These are phyloP conservation scores for Andrena trimmerana DNA, from an alignment of 2,888 invertebrate species.

Conservation along the genomic window DNA sequence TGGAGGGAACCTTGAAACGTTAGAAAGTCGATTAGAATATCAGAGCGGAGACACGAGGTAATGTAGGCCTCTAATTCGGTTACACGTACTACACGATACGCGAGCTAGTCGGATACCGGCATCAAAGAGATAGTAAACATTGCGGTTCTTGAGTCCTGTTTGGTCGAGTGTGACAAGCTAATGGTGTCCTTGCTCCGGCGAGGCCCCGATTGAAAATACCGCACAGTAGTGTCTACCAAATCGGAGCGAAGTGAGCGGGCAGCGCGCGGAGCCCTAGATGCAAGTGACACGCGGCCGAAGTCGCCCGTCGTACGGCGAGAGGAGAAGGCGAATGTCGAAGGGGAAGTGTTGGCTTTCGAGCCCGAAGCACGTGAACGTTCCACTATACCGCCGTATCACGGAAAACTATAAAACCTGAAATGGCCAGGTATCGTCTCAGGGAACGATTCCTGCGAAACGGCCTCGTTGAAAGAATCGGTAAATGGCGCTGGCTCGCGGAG, in stretches of 20 bases:
- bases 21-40: conserved; percentile 50
- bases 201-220: conserved; percentile 70
- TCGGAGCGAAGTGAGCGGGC: conserved; percentile 72
- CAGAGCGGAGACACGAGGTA: conserved; percentile 26
- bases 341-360: conserved; percentile 60
- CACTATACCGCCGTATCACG: conserved; percentile 33
- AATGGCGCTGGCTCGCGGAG: conserved; percentile 18
- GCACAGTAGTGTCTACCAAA: conserved; percentile 67
- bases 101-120: conserved; percentile 41
- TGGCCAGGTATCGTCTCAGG: conserved; percentile 13
- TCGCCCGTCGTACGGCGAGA: conserved; percentile 45
- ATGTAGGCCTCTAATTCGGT: conserved; percentile 41
- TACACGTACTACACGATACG: conserved; percentile 39
- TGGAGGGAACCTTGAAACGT: conserved; percentile 21
- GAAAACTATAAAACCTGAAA: conserved; percentile 45
- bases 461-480: conserved; percentile 36
- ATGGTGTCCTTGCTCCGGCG: conserved; percentile 71
- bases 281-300: conserved; percentile 55
- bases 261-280: conserved; percentile 58
- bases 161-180: conserved; percentile 71
- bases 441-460: conserved; percentile 25
- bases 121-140: conserved; percentile 65
- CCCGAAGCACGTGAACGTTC: conserved; percentile 62
- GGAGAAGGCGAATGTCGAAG: conserved; percentile 60
- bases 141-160: conserved; percentile 63